Evolutionary conservation across 1,140 invertebrate species (phyloP).

Genomic region (Drosophila fuyamai): DNA sequence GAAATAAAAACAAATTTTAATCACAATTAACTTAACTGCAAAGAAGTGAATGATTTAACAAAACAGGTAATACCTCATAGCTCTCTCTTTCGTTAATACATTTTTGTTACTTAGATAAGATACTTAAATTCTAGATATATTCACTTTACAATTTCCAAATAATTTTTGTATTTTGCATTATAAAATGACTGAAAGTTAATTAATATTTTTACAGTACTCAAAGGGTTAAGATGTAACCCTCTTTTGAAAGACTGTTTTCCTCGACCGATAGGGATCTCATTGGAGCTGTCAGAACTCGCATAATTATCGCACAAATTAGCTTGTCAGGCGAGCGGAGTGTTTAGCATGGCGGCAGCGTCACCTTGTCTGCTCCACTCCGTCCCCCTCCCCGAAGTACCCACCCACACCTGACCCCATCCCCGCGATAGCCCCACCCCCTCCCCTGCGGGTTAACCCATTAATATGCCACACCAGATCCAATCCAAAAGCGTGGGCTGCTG

Average conservation of each 20-base stretch:
- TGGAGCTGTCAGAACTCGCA: conserved; percentile 66
- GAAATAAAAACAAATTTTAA: not conserved
- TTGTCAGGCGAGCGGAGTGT: conserved; percentile 56
- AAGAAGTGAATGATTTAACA: too few species aligned
- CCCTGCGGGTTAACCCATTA: conserved; percentile 48
- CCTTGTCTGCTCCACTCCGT: conserved; percentile 35
- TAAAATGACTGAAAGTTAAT: too few species aligned
- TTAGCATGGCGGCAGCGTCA: conserved; percentile 67
- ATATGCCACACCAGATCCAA: conserved; percentile 76
- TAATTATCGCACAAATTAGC: conserved; percentile 75
- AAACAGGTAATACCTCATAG: too few species aligned
- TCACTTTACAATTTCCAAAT: too few species aligned
- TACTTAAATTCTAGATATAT: too few species aligned
- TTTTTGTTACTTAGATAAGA: too few species aligned
- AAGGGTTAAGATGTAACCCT: not conserved
- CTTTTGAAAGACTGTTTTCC: not conserved
- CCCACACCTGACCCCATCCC: not conserved
- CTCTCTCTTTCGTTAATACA: too few species aligned
- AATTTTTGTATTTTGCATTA: too few species aligned
- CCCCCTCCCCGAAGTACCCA: not conserved
- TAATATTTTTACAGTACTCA: too few species aligned
- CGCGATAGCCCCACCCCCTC: not conserved
- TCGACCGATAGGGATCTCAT: conserved; percentile 3
- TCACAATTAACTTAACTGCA: too few species aligned
- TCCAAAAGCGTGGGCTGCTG: conserved; percentile 72